Base-by-base conservation (phyloP, 2,113 vertebrate genomes). In the Cacatua alba region DNA sequence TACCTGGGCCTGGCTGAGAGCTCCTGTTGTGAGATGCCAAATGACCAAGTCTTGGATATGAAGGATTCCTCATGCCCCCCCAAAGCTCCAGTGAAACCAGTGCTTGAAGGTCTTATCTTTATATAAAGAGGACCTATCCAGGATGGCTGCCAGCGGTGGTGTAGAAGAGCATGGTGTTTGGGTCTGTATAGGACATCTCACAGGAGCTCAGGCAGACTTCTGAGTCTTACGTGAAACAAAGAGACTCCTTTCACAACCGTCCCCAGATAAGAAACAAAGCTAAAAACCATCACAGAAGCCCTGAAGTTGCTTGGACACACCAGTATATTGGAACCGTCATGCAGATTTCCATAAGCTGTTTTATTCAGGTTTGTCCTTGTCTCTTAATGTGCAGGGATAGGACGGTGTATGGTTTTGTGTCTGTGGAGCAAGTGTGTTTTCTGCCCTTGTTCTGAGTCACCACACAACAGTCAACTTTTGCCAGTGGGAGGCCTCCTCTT, bases 401-500 rank as follows among this genome's bases (percentile, higher is more conserved):
- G 28, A 13, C 3, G 2, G 21, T 11, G 31, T 37, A 26, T 23
- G 35, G 62, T 35, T 91, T 91, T 68, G 39, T 68, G 20, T 28
- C 18, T 44, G 9, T 41, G 48, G 43, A 71, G 15, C 2, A 14
- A 53, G 3, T 7, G 25, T 43, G 13, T 85, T 81, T 68, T 71
- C 51, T 86, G 43, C 18, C 29, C 20, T 70, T 71, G 25, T 35
- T 80, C n/a, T 0, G 3, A 63, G 26, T 48, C 33, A 35, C 41
- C 13, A 41, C n/a, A 41, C 0, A 0, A 37, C 3, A 2, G 31
- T 11, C 35, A 79, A 3, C 5, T 28, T 69, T 82, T 80, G 37
- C 24, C 12, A 43, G 6, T 5, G 10, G 23, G 60, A 86, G 65
- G 37, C 10, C 9, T 71, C 11, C 46, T 71, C 57, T 64, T 75